phyloP scores from a whole-genome alignment of 2,888 invertebrate species.

The Cephus pulcher region DNA sequence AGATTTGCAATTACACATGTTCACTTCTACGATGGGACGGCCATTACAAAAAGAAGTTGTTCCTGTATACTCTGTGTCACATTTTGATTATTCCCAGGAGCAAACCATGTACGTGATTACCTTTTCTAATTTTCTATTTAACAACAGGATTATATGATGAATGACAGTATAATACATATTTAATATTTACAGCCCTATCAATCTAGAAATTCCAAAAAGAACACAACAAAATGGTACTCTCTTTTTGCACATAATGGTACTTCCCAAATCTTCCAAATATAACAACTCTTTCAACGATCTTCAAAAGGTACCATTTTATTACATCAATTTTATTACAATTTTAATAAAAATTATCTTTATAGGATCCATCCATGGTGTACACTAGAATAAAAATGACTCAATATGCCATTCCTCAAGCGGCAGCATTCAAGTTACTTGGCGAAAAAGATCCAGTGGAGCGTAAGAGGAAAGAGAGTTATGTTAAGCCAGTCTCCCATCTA shows the following conservation, averaged over 20 bases:
- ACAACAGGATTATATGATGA: background rate
- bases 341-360: background rate
- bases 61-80: constrained; percentile 72
- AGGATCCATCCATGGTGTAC: constrained; percentile 68
- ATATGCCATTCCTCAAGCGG: constrained; percentile 80
- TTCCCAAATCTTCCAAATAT: constrained; percentile 70
- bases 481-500: constrained; percentile 80
- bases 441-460: constrained; percentile 54
- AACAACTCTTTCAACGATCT: constrained; percentile 72
- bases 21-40: constrained; percentile 73
- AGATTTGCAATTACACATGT: constrained; percentile 77
- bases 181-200: constrained; percentile 71
- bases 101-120: constrained; percentile 67
- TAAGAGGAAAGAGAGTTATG: constrained; percentile 20
- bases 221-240: constrained; percentile 88
- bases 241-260: constrained; percentile 79
- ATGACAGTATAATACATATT: constrained; percentile 10
- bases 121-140: background rate
- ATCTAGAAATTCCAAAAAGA: constrained; percentile 77
- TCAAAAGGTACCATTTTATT: constrained; percentile 62
- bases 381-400: constrained; percentile 78
- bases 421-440: constrained; percentile 78
- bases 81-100: constrained; percentile 75
- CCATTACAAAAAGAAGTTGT: constrained; percentile 72
- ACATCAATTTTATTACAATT: background rate